A percentile compares a stretch with the other conserved stretches of the same genome.
phyloP scores from a whole-genome alignment of 64 coral and sea anemone genomes.

The Dendronephthya gigantea region DNA sequence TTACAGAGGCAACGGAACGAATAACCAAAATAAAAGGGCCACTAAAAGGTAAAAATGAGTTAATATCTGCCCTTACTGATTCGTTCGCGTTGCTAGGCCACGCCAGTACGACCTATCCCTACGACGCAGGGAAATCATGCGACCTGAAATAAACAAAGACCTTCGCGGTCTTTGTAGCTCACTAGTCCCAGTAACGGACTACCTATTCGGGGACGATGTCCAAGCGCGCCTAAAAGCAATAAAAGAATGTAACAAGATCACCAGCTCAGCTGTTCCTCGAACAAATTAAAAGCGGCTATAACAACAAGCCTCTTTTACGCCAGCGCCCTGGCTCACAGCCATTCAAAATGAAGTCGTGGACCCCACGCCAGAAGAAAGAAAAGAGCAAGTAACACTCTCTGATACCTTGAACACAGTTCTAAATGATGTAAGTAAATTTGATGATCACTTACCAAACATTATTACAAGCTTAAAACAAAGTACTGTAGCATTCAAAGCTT shows the following conservation, averaged over 20 bases:
- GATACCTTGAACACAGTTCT: conserved; percentile 11
- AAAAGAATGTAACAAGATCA: background rate
- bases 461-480: background rate
- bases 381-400: background rate
- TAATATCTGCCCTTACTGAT: background rate
- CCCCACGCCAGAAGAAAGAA: conserved; percentile 3
- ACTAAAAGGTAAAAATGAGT: background rate
- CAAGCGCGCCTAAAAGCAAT: conserved; percentile 10
- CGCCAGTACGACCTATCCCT: conserved; percentile 20
- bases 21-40: background rate
- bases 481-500: background rate
- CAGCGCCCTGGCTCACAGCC: background rate
- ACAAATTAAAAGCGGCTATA: background rate
- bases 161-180: conserved; percentile 13
- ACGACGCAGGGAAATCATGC: conserved; percentile 12
- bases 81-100: conserved; percentile 17
- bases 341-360: conserved; percentile 20
- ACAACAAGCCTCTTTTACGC: conserved; percentile 33
- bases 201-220: conserved; percentile 21
- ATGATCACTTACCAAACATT: conserved; percentile 11
- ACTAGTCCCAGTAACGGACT: conserved; percentile 18
- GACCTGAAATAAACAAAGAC: background rate
- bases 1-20: conserved; percentile 6
- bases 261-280: background rate
- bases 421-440: conserved; percentile 30